Evolutionary conservation across 2,797 vertebrate species (phyloP), one percentile per base, ranked within the genome.

Genomic region (Cyprinodon diabolis): DNA sequence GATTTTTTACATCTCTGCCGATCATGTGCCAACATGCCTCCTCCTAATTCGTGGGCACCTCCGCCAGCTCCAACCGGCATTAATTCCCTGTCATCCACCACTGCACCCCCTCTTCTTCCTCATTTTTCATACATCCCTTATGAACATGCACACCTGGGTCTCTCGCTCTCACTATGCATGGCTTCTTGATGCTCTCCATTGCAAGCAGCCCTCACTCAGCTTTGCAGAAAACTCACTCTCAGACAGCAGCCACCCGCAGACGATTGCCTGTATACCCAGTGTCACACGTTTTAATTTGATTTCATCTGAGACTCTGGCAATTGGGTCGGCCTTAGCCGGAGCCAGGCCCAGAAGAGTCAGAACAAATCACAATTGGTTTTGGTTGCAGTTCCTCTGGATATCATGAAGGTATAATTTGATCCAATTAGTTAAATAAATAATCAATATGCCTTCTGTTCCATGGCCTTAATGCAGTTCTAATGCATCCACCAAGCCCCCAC

Each of bases 341-440:
- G 40, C 52, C 49, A 6, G 48, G 52, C 82, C 80, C 86, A 74
- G 71, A 86, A 84, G 76, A 91, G 84, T 88, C 87, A 72, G 79
- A 87, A 84, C 78, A 84, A 87, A 90, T 88, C 86, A 86, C 76
- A 86, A 85, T 91, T 82, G 84, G 86, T 92, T 91, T 85, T 67
- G 83, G 77, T 90, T 89, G 87, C 82, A 65, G 68, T 84, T 91
- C 74, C 81, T 91, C 82, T 77, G 85, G 90, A 93, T 91, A 45
- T 91, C 89, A 87, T 89, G 47, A 86, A 86, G 86, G 87, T 88
- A 91, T 92, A 89, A 93, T 92, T 93, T 92, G 88, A 93, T 93
- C 89, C 84, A 92, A 92, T 93, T 93, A 93, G 86, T 87, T 90
- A 94, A 92, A 93, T 94, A 94, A 94, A 94, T 94, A 93, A 94